phyloP scores from a whole-genome alignment of 2,797 vertebrate genomes.

The Pangasius sanitwongsei region DNA sequence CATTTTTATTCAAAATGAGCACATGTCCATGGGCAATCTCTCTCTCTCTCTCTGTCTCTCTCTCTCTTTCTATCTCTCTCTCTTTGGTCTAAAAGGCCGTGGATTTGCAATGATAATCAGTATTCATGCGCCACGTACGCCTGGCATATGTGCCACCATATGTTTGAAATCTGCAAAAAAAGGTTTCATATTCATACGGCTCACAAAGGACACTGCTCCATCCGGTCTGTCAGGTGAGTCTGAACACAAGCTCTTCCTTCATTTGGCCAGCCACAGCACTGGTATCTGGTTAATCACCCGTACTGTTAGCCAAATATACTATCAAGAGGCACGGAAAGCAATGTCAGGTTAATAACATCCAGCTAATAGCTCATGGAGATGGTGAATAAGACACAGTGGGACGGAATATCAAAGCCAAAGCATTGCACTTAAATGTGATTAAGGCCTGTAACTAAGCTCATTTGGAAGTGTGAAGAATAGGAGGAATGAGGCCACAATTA shows the following conservation, averaged over 20 bases:
- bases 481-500: background rate
- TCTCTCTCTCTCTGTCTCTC: slow-evolving; percentile 50
- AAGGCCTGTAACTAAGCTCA: slow-evolving; percentile 51
- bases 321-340: slow-evolving; percentile 42
- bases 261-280: slow-evolving; percentile 28
- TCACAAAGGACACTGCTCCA: slow-evolving; percentile 47
- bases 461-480: background rate
- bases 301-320: slow-evolving; percentile 32
- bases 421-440: slow-evolving; percentile 34
- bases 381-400: slow-evolving; percentile 51
- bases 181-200: slow-evolving; percentile 53
- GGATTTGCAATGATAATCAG: slow-evolving; percentile 62
- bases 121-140: slow-evolving; percentile 62
- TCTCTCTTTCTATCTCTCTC: slow-evolving; percentile 52
- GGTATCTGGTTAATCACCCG: slow-evolving; percentile 38
- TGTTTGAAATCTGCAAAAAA: slow-evolving; percentile 61
- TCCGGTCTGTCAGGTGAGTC: slow-evolving; percentile 44
- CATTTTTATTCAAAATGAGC: slow-evolving; percentile 51
- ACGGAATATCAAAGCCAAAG: slow-evolving; percentile 36
- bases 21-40: slow-evolving; percentile 46
- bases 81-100: slow-evolving; percentile 58
- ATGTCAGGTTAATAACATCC: slow-evolving; percentile 53
- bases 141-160: slow-evolving; percentile 67
- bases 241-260: slow-evolving; percentile 16
- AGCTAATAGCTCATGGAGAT: slow-evolving; percentile 50